Percentiles rank a stretch among this genome's conserved stretches.
These are phyloP conservation scores for Drosophila prosaltans DNA, from an alignment of 1,140 invertebrate species.

Conservation along the genomic window DNA sequence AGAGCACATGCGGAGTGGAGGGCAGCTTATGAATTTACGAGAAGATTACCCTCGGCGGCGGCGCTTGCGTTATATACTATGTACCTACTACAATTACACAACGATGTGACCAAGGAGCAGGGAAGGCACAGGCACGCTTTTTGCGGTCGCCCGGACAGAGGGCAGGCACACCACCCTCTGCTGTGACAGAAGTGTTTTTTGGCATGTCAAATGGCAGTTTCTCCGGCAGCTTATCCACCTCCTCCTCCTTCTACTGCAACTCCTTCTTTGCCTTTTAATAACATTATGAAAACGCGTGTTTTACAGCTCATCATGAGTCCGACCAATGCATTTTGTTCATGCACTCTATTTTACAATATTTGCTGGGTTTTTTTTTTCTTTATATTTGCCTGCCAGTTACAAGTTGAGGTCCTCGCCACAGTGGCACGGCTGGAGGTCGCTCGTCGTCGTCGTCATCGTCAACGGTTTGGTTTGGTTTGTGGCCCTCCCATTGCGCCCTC, in stretches of 20 bases:
- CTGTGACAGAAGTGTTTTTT: slow-evolving; percentile 81
- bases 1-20: slow-evolving; percentile 56
- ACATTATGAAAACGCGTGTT: slow-evolving; percentile 78
- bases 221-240: slow-evolving; percentile 21
- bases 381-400: slow-evolving; percentile 58
- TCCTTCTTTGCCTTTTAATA: slow-evolving; percentile 52
- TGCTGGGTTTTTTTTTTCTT: slow-evolving; percentile 14
- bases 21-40: slow-evolving; percentile 53
- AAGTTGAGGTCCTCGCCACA: slow-evolving; percentile 70
- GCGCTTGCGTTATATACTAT: slow-evolving; percentile 35
- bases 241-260: background rate
- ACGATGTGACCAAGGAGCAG: background rate
- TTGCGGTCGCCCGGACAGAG: slow-evolving; percentile 7
- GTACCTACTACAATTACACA: slow-evolving; percentile 11
- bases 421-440: slow-evolving; percentile 71
- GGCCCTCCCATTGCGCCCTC: slow-evolving; percentile 74
- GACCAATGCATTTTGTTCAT: slow-evolving; percentile 49
- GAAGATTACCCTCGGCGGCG: slow-evolving; percentile 20
- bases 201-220: slow-evolving; percentile 78
- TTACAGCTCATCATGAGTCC: slow-evolving; percentile 73
- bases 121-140: slow-evolving; percentile 40
- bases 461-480: slow-evolving; percentile 58
- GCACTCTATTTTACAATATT: slow-evolving; percentile 41
- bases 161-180: slow-evolving; percentile 43
- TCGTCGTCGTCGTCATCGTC: slow-evolving; percentile 54